Base-by-base conservation (phyloP, 2,888 invertebrate genomes). In the Drosophila nigricruria region DNA sequence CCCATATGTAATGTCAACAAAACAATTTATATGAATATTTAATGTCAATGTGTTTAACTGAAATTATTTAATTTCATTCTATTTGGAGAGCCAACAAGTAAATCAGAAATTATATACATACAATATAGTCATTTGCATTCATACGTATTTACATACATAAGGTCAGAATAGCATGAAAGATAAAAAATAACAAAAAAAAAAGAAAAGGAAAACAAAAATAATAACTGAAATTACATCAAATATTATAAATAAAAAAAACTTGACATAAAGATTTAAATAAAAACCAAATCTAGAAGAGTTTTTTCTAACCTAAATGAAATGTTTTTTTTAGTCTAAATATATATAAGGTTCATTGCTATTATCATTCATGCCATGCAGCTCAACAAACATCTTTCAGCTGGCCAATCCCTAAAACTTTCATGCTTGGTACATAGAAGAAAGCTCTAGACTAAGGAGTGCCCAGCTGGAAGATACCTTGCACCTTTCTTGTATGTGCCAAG, bases 151-250 rank as follows among this genome's bases (percentile, higher is more conserved):
- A 77, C 72, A 77, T 70, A 79, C 57, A 78, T 77, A 63, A 64
- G 57, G 50, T 80, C 71, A 80, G 77, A 67, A 68, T 40, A 78
- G 53, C 43, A 57, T 43, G 47, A 70, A 74, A 58, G 25, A 45
- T 45, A 42, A 45, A 43, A 25, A n/a, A 71, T 30, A 62, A 61
- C 42, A 56, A 34, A 42, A 60, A 60, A 54, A 25, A 20, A 73
- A 56, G 47, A 57, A 10, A 9, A 20, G 0, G 3, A 23, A 52
- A 36, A 10, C 3, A 8, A 36, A 47, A 50, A 65, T 36, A 69
- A 59, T 69, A 87, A 85, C 77, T 79, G 77, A 82, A 86, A 72
- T 82, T 88, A 75, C 78, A 88, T 78, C 86, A 80, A 81, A 84
- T 89, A 89, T 87, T 89, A 84, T 67, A 56, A 84, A 87, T 70